These are phyloP conservation scores for Platyrinchus mystaceus DNA, from an alignment of 2,797 vertebrate genomes.

Conservation along the genomic window DNA sequence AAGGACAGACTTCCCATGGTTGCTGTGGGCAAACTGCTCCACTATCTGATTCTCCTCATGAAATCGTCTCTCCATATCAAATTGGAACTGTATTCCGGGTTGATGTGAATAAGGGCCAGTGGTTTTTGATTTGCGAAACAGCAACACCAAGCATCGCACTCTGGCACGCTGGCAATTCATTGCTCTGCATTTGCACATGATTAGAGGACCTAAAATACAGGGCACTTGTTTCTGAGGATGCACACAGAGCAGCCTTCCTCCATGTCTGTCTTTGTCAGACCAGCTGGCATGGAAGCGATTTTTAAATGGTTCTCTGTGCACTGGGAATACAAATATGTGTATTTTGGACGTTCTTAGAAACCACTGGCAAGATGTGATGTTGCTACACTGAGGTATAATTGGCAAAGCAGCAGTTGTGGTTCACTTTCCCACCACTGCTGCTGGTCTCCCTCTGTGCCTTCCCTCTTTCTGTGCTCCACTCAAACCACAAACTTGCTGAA, in stretches of 20 bases:
- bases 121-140: background rate
- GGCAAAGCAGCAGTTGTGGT: background rate
- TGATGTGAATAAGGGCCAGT: background rate
- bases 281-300: background rate
- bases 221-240: background rate
- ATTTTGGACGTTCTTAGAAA: background rate
- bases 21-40: background rate
- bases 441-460: background rate
- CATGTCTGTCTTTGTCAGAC: background rate
- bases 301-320: background rate
- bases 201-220: background rate
- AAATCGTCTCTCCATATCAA: accelerated
- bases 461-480: background rate
- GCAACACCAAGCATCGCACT: background rate
- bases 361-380: background rate
- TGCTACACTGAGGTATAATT: background rate
- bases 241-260: background rate
- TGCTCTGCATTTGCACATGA: background rate
- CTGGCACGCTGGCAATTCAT: background rate
- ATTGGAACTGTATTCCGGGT: background rate
- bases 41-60: background rate
- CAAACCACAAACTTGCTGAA: background rate
- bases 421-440: background rate
- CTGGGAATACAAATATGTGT: background rate
- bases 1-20: background rate